Evolutionary conservation across 1,140 invertebrate genomes (phyloP).

Genomic region (Lepidurus apus): DNA sequence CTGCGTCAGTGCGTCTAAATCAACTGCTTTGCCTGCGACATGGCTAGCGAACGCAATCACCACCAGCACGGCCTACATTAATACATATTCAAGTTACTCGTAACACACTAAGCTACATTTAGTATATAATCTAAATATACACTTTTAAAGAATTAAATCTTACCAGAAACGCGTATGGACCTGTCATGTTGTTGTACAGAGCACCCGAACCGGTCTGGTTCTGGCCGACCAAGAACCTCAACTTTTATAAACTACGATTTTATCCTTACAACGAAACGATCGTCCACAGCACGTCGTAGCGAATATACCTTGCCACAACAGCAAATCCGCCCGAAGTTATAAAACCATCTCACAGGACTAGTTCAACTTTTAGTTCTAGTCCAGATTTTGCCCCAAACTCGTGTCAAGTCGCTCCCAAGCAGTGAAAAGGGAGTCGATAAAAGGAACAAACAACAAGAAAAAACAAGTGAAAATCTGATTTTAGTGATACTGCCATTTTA

Average conservation of each 20-base stretch:
- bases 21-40: conserved; percentile 3
- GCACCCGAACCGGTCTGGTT: conserved; percentile 10
- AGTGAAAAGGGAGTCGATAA: neutral
- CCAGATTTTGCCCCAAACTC: neutral
- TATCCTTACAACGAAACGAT: neutral
- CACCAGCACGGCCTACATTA: neutral
- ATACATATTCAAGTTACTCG: neutral
- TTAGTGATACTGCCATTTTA: neutral
- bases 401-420: neutral
- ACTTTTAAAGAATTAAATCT: neutral
- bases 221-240: neutral
- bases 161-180: neutral
- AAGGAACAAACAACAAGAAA: no score
- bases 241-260: neutral
- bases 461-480: neutral
- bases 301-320: neutral
- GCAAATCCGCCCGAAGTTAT: conserved; percentile 5
- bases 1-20: neutral
- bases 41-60: neutral
- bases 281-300: neutral
- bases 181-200: neutral
- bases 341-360: neutral
- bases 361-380: neutral
- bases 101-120: neutral
- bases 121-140: no score